These are phyloP conservation scores for Vombatus ursinus DNA, from an alignment of 2,113 vertebrate genomes.

Conservation along the genomic window DNA sequence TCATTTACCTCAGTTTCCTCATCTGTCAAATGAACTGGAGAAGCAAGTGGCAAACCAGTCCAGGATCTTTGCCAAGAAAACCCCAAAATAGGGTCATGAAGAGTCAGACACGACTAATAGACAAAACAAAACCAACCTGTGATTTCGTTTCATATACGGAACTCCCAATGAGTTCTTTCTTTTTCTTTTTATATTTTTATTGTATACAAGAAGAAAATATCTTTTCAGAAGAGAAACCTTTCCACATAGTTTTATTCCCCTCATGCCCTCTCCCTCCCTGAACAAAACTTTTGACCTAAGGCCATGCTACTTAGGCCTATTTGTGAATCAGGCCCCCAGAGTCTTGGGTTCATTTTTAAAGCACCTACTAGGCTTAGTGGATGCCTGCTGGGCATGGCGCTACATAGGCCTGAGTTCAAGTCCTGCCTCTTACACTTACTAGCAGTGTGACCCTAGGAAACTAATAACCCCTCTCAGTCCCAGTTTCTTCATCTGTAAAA, in stretches of 20 bases:
- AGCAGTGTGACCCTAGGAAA: not conserved
- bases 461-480: constrained; percentile 5
- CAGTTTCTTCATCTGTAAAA: constrained; percentile 40
- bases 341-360: not conserved
- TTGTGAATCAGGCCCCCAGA: not conserved
- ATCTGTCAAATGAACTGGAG: not conserved
- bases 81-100: not conserved
- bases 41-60: not conserved
- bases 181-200: constrained; percentile 37
- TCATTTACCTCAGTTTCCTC: not conserved
- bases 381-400: not conserved
- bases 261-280: not conserved
- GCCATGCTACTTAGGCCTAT: not conserved
- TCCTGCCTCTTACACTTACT: not conserved
- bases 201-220: constrained; percentile 18
- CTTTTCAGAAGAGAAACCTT: constrained; percentile 2
- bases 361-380: not conserved
- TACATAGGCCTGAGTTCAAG: constrained; percentile 14
- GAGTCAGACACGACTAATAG: not conserved
- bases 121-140: not conserved
- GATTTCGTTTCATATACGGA: not conserved
- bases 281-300: constrained; percentile 32
- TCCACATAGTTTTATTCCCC: not conserved
- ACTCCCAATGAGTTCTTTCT: not conserved
- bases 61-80: not conserved